Evolutionary conservation across 2,113 vertebrate genomes (phyloP), one percentile per base, ranked within the genome.

Genomic region (Chaenogobius annularis): DNA sequence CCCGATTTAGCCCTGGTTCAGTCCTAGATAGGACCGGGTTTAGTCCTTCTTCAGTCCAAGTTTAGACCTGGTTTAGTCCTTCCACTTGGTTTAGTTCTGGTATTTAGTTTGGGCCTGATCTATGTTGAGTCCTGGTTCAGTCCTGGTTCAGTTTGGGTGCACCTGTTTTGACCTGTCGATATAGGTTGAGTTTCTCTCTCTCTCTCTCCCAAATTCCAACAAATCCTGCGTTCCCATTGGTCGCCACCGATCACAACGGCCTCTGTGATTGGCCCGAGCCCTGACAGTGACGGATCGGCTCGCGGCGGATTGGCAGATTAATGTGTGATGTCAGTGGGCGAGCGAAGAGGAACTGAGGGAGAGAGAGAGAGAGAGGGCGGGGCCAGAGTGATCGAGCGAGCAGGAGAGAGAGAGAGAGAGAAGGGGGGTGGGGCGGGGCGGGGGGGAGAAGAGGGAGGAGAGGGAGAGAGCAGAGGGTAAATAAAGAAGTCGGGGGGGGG

Each of bases 261-360:
- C 61, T 14, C 9, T n/a, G 50, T 10, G 73, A 85, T 81, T 86
- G 83, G 86, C 10, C 20, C 8, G 10, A 3, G 15, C 0, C 6
- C 7, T 87, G 89, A 91, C 89, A 88, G 31, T 91, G 89, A 91
- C 43, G 23, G 81, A 91, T 83, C 69, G 68, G 54, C 19, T 4
- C 7, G 13, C 3, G 10, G 10, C 50, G 79, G 78, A 87, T 79
- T 91, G 89, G 89, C 1, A 58, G 19, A 66, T 78, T 66, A 23
- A 20, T 13, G 2, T 23, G 40, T 77, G 83, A 87, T 17, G 70
- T 82, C 86, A 78, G 14, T 44, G 78, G 74, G 9, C 3, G 12
- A 63, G 58, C 62, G 54, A 54, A 23, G 69, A 54, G 44, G n/a
- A 10, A 10, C 10, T 46, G 44, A 46, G 44, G 61, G 37, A 20